Base-by-base conservation (phyloP, 2,797 vertebrate species). In the Phataginus tricuspis region DNA sequence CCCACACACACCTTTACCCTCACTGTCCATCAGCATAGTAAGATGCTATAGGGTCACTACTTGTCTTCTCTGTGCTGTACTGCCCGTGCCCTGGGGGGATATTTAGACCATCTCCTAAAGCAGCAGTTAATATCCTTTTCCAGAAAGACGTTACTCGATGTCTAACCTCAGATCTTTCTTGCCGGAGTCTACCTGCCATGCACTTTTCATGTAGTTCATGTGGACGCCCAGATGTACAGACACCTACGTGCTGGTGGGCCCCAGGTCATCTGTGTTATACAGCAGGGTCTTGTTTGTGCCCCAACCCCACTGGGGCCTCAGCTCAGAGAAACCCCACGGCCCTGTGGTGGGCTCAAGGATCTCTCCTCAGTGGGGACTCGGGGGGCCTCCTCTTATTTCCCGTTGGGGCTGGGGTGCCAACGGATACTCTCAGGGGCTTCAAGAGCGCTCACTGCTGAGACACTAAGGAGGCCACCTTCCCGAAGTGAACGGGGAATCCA, bases 321-420 rank as follows among this genome's bases (percentile, higher is more conserved):
- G 2, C 4, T 31, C 29, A 78, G 34, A 92, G 59, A 82, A 25
- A 21, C 42, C 61, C 71, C 11, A 7, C 14, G 37, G 18, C 75
- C 72, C 39, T 31, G 64, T 39, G 27, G 0, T 31, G 59, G 51
- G 12, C 77, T 53, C 42, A 1, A 4, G 10, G 6, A 13, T 57
- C 14, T 69, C 7, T 37, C 34, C 82, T 64, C 31, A 2, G 2
- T 2, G 82, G 29, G 14, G 34, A 15, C 4, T 51, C 37, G 14
- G 6, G 5, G 21, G 13, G 15, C 9, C 4, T 4, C 66, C 78
- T 27, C 37, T 91, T 75, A 7, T 23, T 74, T 34, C 15, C 63
- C 7, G 0, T 53, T 15, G 18, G 27, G 8, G 0, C 29, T 16
- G 2, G 27, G 37, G 31, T 5, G 1, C n/a, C 25, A 13, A 0